These are phyloP conservation scores for Benthosema pterotum DNA, from an alignment of 2,797 vertebrate genomes.

Conservation along the genomic window DNA sequence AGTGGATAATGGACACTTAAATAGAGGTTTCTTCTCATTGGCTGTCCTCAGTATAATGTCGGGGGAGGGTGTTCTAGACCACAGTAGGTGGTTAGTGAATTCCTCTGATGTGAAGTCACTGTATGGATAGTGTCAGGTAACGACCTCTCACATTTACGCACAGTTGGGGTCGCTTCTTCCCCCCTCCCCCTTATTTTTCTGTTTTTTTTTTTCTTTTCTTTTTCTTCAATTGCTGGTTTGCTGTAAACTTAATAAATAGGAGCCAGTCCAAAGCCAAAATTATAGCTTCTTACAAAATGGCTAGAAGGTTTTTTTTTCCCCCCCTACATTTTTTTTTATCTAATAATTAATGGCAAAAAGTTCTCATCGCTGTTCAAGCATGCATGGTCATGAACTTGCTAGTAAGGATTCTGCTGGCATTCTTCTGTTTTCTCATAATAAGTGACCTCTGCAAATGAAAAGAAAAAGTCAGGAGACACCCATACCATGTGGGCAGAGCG, in stretches of 20 bases:
- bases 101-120: conserved; percentile 70
- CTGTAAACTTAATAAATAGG: conserved; percentile 54
- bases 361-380: conserved; percentile 38
- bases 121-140: conserved; percentile 73
- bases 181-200: neutral
- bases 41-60: conserved; percentile 35
- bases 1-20: too few species aligned
- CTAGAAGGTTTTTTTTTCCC: conserved; percentile 46
- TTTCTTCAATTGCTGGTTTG: conserved; percentile 27
- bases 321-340: conserved; percentile 21
- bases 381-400: conserved; percentile 13
- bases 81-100: conserved; percentile 62
- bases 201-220: too few species aligned
- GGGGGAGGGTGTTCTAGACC: conserved; percentile 35
- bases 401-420: conserved; percentile 43
- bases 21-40: conserved; percentile 40
- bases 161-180: conserved; percentile 51
- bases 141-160: conserved; percentile 47
- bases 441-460: conserved; percentile 28
- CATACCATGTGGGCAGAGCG: conserved; percentile 15
- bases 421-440: conserved; percentile 40
- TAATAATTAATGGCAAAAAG: conserved; percentile 15
- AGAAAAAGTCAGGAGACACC: conserved; percentile 8
- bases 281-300: conserved; percentile 57
- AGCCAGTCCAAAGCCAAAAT: conserved; percentile 57